Percentiles rank a stretch among this genome's conserved stretches.
Conservation (phyloP, 2,113 vertebrate species). For the Phyllopteryx taeniolatus region DNA sequence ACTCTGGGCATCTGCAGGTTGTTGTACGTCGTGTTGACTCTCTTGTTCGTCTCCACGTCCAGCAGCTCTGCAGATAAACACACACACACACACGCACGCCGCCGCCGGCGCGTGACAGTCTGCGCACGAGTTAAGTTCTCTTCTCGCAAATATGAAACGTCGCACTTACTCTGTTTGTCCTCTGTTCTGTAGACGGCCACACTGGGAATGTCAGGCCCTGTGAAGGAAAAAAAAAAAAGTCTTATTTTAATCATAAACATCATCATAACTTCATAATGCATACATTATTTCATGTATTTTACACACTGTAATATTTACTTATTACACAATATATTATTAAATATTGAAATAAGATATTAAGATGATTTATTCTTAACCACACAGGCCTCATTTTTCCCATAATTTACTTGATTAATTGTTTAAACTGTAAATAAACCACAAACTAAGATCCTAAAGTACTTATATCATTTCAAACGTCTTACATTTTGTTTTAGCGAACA, state of each 20-base stretch:
- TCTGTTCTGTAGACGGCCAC: slow-evolving; percentile 83
- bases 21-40: slow-evolving; percentile 73
- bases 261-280: background rate
- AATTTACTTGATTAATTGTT: too few relatives aligned
- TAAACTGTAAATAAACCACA: too few relatives aligned
- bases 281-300: background rate
- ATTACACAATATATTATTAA: too few relatives aligned
- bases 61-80: slow-evolving; percentile 76
- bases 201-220: slow-evolving; percentile 86
- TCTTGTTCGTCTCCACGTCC: slow-evolving; percentile 84
- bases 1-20: slow-evolving; percentile 88
- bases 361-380: background rate
- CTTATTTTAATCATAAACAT: background rate
- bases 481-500: too few relatives aligned
- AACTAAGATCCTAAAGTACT: too few relatives aligned
- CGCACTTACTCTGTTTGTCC: slow-evolving; percentile 81
- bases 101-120: background rate
- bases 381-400: background rate
- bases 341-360: background rate
- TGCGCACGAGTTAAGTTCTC: background rate
- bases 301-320: background rate
- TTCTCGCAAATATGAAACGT: background rate
- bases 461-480: too few relatives aligned
- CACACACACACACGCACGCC: background rate
- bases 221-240: slow-evolving; percentile 27